Evolutionary conservation across 2,888 invertebrate species (phyloP).

Genomic region (Acanthosepion pharaonis): DNA sequence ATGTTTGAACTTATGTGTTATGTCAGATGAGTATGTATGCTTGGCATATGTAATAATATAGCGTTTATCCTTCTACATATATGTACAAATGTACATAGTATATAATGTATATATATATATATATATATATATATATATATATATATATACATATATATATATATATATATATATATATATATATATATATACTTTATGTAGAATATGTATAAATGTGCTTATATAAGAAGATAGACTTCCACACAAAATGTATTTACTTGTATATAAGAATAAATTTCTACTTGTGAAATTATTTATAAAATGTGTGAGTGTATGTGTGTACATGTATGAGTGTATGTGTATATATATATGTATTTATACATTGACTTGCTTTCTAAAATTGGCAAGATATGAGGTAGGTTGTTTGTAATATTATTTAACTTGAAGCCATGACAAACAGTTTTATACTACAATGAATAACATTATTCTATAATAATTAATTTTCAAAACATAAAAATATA

Average conservation of each 20-base stretch:
- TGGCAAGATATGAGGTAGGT: slow-evolving; percentile 12
- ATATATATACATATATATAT: background rate
- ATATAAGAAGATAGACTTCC: background rate
- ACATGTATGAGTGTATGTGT: background rate
- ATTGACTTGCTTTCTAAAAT: background rate
- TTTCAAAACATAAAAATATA: background rate
- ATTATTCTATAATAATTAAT: too few relatives aligned
- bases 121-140: background rate
- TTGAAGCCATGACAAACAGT: background rate
- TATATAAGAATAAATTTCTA: background rate
- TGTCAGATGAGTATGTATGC: too few relatives aligned
- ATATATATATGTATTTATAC: background rate
- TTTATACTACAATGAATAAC: background rate
- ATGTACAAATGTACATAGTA: background rate
- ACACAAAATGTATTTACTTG: background rate
- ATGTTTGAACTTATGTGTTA: too few relatives aligned
- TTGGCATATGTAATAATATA: too few relatives aligned
- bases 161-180: too few relatives aligned
- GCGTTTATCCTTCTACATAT: too few relatives aligned
- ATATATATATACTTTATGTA: background rate
- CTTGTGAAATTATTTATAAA: background rate
- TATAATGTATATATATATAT: background rate
- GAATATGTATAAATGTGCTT: background rate
- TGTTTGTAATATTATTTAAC: background rate
- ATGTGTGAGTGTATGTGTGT: background rate